Base-by-base conservation (phyloP, 2,797 vertebrate genomes). In the Iguana delicatissima region DNA sequence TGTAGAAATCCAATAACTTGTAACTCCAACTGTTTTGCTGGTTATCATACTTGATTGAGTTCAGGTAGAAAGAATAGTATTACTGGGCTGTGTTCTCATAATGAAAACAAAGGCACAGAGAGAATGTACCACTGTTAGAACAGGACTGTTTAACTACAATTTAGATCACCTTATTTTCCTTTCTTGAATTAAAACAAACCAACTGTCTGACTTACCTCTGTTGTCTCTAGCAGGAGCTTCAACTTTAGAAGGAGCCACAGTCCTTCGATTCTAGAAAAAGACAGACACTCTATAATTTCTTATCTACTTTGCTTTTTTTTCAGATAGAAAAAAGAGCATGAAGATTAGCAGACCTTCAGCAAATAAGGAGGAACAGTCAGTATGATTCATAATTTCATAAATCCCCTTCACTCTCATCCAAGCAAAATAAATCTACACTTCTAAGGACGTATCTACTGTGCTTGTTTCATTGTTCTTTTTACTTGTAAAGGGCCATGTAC, bases 181-280 rank as follows among this genome's bases (percentile, higher is more conserved):
- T 32, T 52, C 8, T 24, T 52, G 87, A 72, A 80, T 57, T 7
- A 76, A 90, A 57, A 59, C 46, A 12, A 50, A 35, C 16, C 10
- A 77, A 73, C 2, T 77, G 83, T 35, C 83, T 57, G 82, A 55
- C 95, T 90, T 97, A 99, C 99, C 99, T 98, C 98, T 98, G 95
- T 99, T 99, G 95, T 99, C 99, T 95, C 98, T 98, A 6, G 97
- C 96, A 91, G 98, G 97, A 5, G 95, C 96, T 32, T 99, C 99
- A 94, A 98, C 97, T 95, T 99, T 99, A 85, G 97, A 32, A 93
- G 98, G 95, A 7, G 96, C 94, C 91, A 98, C 96, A 85, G 97
- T 97, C 91, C 98, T 97, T 84, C 97, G 98, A 97, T 97, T 98
- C 99, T 99, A 90, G 86, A n/a, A 77, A 94, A 95, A 95, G 69